Percentiles rank a stretch among this genome's conserved stretches.
These are phyloP conservation scores for Tetraodon nigroviridis DNA, from an alignment of 2,113 vertebrate genomes.

Conservation along the genomic window DNA sequence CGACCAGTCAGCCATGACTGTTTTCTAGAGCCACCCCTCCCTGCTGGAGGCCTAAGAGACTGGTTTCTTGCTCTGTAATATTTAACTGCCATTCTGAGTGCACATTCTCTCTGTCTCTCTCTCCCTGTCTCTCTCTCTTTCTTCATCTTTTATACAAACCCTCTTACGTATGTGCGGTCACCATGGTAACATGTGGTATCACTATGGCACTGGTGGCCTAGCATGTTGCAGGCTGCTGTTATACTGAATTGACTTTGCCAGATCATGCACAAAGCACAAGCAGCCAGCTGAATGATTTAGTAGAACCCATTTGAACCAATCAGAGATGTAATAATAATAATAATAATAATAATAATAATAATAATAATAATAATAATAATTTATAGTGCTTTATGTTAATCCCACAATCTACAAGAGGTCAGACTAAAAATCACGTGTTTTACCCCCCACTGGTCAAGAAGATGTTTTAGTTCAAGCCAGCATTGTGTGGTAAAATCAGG, in stretches of 20 bases:
- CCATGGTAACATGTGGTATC: constrained; percentile 74
- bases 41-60: constrained; percentile 31
- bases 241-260: constrained; percentile 56
- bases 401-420: constrained; percentile 13
- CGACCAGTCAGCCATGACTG: constrained; percentile 31
- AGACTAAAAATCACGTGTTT: constrained; percentile 9
- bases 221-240: constrained; percentile 53
- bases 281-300: constrained; percentile 29
- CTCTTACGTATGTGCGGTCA: constrained; percentile 67
- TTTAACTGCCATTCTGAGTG: constrained; percentile 52
- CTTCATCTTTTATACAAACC: constrained; percentile 40
- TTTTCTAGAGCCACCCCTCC: constrained; percentile 6
- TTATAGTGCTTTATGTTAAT: constrained; percentile 20
- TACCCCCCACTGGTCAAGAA: neutral
- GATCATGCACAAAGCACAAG: constrained; percentile 32
- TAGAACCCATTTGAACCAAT: constrained; percentile 24
- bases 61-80: constrained; percentile 37
- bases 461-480: constrained; percentile 10
- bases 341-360: no score
- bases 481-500: constrained; percentile 20
- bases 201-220: constrained; percentile 57
- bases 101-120: constrained; percentile 14
- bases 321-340: no score
- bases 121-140: neutral
- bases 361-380: no score